These are phyloP conservation scores for Accipiter cooperii DNA, from an alignment of 2,113 vertebrate species.

Conservation along the genomic window DNA sequence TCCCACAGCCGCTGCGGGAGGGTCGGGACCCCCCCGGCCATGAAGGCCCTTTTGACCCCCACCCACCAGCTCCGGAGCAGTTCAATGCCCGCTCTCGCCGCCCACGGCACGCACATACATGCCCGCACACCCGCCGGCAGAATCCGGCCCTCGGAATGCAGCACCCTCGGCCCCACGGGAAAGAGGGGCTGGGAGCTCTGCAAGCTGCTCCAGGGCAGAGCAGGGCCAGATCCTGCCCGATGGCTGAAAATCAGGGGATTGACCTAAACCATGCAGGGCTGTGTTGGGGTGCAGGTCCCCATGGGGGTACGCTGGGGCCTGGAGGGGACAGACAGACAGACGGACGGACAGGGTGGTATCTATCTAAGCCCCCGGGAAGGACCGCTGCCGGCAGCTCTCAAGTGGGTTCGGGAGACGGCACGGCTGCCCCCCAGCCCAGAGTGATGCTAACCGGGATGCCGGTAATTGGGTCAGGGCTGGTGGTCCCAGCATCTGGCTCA, in stretches of 20 bases:
- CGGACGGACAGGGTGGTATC: background rate
- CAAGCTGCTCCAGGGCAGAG: background rate
- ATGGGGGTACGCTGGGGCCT: background rate
- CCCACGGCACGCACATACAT: background rate
- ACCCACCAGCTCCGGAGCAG: background rate
- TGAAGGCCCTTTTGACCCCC: background rate
- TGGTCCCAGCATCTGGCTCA: too few relatives aligned
- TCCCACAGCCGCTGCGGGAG: background rate
- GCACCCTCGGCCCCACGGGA: background rate
- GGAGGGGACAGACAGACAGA: background rate
- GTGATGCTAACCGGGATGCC: background rate
- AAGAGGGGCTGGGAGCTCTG: background rate
- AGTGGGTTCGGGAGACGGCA: rapidly evolving
- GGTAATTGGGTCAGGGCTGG: background rate
- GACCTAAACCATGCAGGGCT: background rate
- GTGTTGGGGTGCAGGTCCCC: background rate
- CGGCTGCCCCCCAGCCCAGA: background rate
- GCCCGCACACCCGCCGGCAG: background rate
- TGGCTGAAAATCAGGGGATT: background rate
- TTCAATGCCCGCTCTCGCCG: rapidly evolving
- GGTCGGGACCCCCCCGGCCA: background rate
- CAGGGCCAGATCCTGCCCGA: background rate
- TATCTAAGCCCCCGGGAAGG: background rate
- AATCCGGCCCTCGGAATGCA: background rate
- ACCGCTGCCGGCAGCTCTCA: background rate